Evolutionary conservation across 2,888 invertebrate genomes (phyloP), one percentile per base, ranked within the genome.

Genomic region (Tetragonisca angustula): DNA sequence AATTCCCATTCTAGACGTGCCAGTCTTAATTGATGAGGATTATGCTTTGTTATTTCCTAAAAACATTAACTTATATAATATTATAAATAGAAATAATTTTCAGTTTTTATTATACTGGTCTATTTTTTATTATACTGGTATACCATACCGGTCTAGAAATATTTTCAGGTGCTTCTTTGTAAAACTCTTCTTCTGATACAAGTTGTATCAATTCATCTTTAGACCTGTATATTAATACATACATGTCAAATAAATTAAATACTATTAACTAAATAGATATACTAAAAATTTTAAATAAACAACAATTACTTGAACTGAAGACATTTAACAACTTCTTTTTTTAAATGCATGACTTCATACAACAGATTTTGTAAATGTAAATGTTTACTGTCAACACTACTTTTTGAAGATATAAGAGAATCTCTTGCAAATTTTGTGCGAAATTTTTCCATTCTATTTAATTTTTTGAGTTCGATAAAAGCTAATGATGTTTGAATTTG

Each of bases 301-400:
- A 65, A 54, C 19, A 68, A 49, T 81, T 94, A 97, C 97, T 98
- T 99, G 93, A 99, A 99, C 93, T 99, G 98, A 82, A 98, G 96
- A 93, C 99, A 99, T 92, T 98, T 98, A 32, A 97, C 97, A n/a
- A 98, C 98, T 96, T 99, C 99, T 90, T 98, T 98, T 89, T 98
- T 97, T 32, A 99, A 95, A 95, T 99, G 98, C 93, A 98, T 97
- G 15, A 98, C 97, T 95, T 99, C 99, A 94, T 99, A 99, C 9
- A 99, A 95, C 73, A 99, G 95, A 95, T 99, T 99, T 95, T 99
- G 99, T 76, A 99, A 95, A 90, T 98, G 97, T 73, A 99, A 95
- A 93, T 99, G 97, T 89, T 98, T 97, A 76, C 97, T 97, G 92
- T 99, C 99, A 0, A 99, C 98, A 89, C 97, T 97, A 91, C 97